Conservation (phyloP, 1,140 invertebrate genomes). For the Danaus melanippus region DNA sequence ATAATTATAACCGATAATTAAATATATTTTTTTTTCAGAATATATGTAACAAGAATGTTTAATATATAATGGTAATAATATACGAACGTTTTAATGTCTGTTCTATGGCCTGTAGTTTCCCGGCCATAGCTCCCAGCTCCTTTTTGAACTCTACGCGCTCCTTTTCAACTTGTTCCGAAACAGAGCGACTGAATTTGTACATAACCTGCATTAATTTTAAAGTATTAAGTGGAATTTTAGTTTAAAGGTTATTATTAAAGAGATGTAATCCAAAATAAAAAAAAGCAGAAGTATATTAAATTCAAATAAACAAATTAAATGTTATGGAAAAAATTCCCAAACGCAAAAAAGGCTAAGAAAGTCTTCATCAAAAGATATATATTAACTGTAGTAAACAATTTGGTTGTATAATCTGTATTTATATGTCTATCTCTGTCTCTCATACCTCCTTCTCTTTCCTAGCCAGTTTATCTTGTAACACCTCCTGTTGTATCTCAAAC, state of each 20-base stretch:
- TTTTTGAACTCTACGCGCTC: slow-evolving; percentile 82
- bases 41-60: too few relatives aligned
- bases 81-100: slow-evolving; percentile 85
- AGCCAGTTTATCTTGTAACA: slow-evolving; percentile 39
- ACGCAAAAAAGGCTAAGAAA: too few relatives aligned
- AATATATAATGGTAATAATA: not conserved
- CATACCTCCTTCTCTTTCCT: slow-evolving; percentile 53
- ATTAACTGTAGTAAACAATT: too few relatives aligned
- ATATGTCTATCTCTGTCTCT: not conserved
- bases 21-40: too few relatives aligned
- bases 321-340: too few relatives aligned
- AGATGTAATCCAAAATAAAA: too few relatives aligned
- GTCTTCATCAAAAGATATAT: too few relatives aligned
- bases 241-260: too few relatives aligned
- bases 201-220: slow-evolving; percentile 31
- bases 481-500: slow-evolving; percentile 54
- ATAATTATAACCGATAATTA: too few relatives aligned
- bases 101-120: slow-evolving; percentile 90
- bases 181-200: slow-evolving; percentile 39
- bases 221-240: too few relatives aligned
- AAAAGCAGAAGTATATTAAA: not conserved
- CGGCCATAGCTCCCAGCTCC: slow-evolving; percentile 85
- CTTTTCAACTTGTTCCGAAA: slow-evolving; percentile 79
- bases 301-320: not conserved
- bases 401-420: too few relatives aligned